These are phyloP conservation scores for Penaeus vannamei DNA, from an alignment of 1,140 invertebrate species.

Conservation along the genomic window DNA sequence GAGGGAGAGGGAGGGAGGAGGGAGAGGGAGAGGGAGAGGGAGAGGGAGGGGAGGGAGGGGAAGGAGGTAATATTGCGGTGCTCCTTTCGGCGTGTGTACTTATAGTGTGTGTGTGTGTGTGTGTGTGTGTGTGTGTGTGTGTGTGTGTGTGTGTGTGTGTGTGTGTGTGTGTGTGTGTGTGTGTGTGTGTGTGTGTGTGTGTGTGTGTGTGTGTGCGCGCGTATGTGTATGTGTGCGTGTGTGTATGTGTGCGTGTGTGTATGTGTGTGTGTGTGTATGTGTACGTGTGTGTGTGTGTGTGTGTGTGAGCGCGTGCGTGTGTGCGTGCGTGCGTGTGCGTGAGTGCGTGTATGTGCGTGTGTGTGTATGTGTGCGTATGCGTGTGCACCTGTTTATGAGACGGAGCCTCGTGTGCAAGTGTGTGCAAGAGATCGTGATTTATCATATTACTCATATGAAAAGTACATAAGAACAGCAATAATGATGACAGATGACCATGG, in stretches of 20 bases:
- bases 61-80: background rate
- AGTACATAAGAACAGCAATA: too few relatives aligned
- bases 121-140: constrained; percentile 28
- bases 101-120: background rate
- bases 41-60: background rate
- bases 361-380: too few relatives aligned
- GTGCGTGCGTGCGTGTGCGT: too few relatives aligned
- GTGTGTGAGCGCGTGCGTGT: too few relatives aligned
- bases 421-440: too few relatives aligned
- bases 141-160: constrained; percentile 28
- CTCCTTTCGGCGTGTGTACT: background rate
- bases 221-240: background rate
- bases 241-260: too few relatives aligned
- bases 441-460: too few relatives aligned
- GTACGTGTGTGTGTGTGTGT: background rate
- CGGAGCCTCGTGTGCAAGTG: too few relatives aligned
- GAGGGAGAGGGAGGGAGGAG: too few relatives aligned
- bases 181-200: background rate
- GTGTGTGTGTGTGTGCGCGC: background rate
- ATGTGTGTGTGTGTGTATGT: constrained; percentile 17
- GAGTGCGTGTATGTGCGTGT: too few relatives aligned
- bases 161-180: constrained; percentile 17
- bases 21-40: background rate
- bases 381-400: too few relatives aligned
- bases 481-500: too few relatives aligned